phyloP scores from a whole-genome alignment of 2,888 invertebrate species.

The Pristionchus maxplancki region DNA sequence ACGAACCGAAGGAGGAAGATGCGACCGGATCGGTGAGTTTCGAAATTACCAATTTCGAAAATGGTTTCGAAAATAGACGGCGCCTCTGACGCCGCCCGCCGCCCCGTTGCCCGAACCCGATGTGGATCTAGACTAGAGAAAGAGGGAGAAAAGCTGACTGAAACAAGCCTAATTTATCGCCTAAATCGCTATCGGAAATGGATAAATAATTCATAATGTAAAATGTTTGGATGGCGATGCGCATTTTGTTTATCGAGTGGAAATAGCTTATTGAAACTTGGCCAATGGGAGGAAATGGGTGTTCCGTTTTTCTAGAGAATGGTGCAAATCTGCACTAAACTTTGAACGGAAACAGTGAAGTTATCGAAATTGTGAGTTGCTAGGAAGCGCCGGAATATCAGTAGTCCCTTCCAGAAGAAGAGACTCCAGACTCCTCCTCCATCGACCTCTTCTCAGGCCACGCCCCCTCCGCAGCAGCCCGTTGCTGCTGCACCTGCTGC shows the following conservation, averaged over 20 bases:
- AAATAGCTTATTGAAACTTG: not conserved
- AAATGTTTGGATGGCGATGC: not conserved
- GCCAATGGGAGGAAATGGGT: too few relatives aligned
- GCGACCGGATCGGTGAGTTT: conserved; percentile 5
- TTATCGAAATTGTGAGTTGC: too few relatives aligned
- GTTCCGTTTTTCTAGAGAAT: too few relatives aligned
- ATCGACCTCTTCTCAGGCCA: conserved; percentile 13
- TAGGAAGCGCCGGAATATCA: too few relatives aligned
- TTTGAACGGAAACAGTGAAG: too few relatives aligned
- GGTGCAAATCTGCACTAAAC: too few relatives aligned
- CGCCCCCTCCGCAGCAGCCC: not conserved
- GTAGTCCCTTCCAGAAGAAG: not conserved
- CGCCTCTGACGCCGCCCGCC: not conserved
- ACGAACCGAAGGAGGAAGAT: conserved; percentile 30
- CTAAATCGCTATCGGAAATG: conserved; percentile 6
- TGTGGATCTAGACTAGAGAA: not conserved
- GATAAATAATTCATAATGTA: conserved; percentile 4
- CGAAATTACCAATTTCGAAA: not conserved
- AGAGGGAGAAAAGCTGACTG: not conserved
- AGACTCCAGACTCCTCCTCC: not conserved
- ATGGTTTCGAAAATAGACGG: not conserved
- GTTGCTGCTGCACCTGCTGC: not conserved
- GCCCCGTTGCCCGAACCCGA: not conserved
- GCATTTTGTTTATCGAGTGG: not conserved
- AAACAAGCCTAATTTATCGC: not conserved